These are phyloP conservation scores for Rhyzopertha dominica DNA, from an alignment of 1,140 invertebrate species.

Conservation along the genomic window DNA sequence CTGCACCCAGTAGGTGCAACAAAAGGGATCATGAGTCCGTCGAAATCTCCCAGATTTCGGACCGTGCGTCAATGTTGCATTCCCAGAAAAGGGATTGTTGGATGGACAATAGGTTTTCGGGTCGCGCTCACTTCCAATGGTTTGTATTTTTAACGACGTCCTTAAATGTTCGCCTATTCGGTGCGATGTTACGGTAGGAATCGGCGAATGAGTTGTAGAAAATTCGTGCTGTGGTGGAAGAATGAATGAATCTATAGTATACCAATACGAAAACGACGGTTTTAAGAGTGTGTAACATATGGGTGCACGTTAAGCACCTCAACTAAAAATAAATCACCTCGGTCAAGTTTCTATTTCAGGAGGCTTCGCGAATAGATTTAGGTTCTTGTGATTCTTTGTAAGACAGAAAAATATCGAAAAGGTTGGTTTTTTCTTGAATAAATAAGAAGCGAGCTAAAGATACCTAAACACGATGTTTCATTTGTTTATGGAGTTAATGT, in stretches of 20 bases:
- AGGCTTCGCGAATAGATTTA: too few species aligned
- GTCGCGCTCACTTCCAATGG: too few species aligned
- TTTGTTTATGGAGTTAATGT: too few species aligned
- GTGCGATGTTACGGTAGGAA: constrained; percentile 17
- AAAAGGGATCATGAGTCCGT: constrained; percentile 22
- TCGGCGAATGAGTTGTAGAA: constrained; percentile 15
- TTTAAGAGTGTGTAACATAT: neutral
- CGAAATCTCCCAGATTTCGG: constrained; percentile 20
- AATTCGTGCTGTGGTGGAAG: constrained; percentile 14
- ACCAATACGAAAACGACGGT: constrained; percentile 1
- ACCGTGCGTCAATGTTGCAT: constrained; percentile 24
- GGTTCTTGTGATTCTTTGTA: too few species aligned
- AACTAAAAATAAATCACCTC: too few species aligned
- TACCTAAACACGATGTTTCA: too few species aligned
- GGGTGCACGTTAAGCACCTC: too few species aligned
- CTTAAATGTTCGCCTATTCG: constrained; percentile 15
- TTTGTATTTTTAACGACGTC: constrained; percentile 14
- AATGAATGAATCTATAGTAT: constrained; percentile 11
- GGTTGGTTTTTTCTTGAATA: too few species aligned
- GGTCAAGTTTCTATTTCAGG: neutral
- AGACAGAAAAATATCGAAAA: too few species aligned
- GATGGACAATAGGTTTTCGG: constrained; percentile 6
- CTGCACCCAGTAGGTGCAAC: too few species aligned
- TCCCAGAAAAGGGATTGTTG: constrained; percentile 19
- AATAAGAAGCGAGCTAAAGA: too few species aligned